These are phyloP conservation scores for Stictocephala bisonia DNA, from an alignment of 2,888 invertebrate genomes.

Conservation along the genomic window DNA sequence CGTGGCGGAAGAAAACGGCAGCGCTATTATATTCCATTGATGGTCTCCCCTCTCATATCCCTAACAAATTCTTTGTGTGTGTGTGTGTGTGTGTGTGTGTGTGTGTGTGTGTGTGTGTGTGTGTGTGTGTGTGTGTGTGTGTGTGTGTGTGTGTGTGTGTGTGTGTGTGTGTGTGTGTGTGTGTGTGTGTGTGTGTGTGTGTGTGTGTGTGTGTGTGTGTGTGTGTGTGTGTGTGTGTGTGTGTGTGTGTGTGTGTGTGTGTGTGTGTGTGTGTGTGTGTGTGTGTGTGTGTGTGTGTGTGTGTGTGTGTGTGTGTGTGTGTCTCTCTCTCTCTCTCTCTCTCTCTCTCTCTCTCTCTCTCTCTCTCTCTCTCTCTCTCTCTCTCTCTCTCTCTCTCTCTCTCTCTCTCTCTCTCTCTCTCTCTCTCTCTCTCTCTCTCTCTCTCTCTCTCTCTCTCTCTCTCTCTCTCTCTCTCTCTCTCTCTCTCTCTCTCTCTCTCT, in stretches of 20 bases:
- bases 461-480: no score
- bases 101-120: background rate
- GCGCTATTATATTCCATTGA: no score
- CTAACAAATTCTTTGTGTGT: no score
- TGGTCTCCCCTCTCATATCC: no score
- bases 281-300: background rate
- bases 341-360: no score
- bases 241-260: background rate
- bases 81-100: background rate
- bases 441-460: no score
- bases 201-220: background rate
- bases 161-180: background rate
- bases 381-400: no score
- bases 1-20: no score
- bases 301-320: background rate
- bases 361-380: no score
- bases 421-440: no score
- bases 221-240: background rate
- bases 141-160: background rate
- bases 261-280: background rate
- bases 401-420: no score
- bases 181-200: background rate
- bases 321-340: background rate
- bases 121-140: background rate
- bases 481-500: no score